Percentiles rank a stretch among this genome's conserved stretches.
Evolutionary conservation across 92 coral and sea anemone genomes (phyloP).

Genomic region (Phenganax stokvisi): DNA sequence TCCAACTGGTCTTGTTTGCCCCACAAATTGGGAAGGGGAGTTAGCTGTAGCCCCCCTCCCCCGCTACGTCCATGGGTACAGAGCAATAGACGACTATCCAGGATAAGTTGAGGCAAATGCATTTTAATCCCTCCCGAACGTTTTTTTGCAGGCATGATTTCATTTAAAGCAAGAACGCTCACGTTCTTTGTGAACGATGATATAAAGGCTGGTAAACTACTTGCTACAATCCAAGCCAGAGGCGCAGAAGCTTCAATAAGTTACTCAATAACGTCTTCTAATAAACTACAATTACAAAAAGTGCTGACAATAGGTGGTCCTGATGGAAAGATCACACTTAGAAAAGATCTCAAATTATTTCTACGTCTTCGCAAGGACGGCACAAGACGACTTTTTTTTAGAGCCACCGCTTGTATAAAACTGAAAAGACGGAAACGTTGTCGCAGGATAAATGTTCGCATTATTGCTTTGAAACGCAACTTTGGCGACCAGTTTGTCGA

Average conservation of each 20-base stretch:
- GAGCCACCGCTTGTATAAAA: neutral
- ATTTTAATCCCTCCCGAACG: neutral
- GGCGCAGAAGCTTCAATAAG: neutral
- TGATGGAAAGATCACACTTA: neutral
- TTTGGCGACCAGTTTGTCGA: slow-evolving; percentile 15
- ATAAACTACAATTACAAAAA: neutral
- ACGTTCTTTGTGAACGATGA: slow-evolving; percentile 20
- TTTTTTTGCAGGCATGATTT: slow-evolving; percentile 19
- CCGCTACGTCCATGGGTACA: too few relatives aligned
- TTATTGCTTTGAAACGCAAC: slow-evolving; percentile 8
- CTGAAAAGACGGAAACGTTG: neutral
- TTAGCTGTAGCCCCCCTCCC: too few relatives aligned
- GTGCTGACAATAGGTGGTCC: neutral
- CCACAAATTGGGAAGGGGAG: too few relatives aligned
- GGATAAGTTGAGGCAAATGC: neutral
- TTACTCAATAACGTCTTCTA: neutral
- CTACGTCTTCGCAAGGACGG: slow-evolving; percentile 7
- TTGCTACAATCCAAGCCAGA: neutral
- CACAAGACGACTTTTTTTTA: neutral
- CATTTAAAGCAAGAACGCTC: neutral
- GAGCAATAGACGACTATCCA: too few relatives aligned
- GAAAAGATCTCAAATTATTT: neutral
- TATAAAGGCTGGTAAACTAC: slow-evolving; percentile 3
- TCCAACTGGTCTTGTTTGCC: too few relatives aligned
- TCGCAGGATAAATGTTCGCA: neutral